phyloP scores from a whole-genome alignment of 2,113 vertebrate species.

The Drymodes brunneopygia region DNA sequence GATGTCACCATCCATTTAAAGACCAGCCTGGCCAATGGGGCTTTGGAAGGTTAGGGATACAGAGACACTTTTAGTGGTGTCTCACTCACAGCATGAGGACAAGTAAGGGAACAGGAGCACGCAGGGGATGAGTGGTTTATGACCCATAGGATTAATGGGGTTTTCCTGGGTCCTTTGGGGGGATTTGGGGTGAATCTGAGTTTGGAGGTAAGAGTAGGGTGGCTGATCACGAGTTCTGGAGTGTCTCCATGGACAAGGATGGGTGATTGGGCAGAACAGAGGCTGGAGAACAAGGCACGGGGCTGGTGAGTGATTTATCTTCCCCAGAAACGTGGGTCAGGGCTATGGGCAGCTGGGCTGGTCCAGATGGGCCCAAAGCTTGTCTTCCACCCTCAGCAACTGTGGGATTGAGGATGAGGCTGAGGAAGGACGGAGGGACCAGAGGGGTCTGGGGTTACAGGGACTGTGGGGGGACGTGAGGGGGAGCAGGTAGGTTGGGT shows the following conservation, averaged over 20 bases:
- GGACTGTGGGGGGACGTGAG: not conserved
- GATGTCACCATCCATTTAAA: not conserved
- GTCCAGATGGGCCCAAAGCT: not conserved
- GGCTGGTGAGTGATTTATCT: not conserved
- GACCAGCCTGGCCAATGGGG: not conserved
- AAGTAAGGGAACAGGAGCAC: not conserved
- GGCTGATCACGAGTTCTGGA: not conserved
- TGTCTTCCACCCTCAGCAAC: not conserved
- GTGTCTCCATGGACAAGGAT: not conserved
- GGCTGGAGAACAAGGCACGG: not conserved
- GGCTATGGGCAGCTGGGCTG: rapidly evolving
- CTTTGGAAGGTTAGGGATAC: not conserved
- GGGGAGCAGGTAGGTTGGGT: too few species aligned
- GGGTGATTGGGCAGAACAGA: not conserved
- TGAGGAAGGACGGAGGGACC: not conserved
- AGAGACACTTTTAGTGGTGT: not conserved
- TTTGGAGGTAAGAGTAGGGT: not conserved
- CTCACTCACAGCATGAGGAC: not conserved
- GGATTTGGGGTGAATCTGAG: not conserved
- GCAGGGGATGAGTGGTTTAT: not conserved
- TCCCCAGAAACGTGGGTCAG: not conserved
- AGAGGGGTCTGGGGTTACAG: not conserved
- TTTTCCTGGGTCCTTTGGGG: not conserved
- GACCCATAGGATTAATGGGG: not conserved
- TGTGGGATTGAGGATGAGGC: not conserved